Base-by-base conservation (phyloP, 2,888 invertebrate genomes). In the Ceratothoa steindachneri region DNA sequence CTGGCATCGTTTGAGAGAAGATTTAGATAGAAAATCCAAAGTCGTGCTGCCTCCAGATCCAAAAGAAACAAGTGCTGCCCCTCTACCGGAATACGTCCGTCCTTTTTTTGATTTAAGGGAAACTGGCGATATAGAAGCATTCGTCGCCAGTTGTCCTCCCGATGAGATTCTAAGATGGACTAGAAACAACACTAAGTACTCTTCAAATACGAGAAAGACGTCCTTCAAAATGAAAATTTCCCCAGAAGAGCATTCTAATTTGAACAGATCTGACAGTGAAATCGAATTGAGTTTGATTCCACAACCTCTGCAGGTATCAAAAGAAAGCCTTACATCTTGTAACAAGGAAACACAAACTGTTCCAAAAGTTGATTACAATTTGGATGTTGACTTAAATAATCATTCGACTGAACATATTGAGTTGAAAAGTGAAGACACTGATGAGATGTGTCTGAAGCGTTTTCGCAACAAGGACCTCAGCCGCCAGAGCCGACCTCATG, bases 101-200 rank as follows among this genome's bases (percentile, higher is more conserved):
- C 77, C 77, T 15, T 77, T 73, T 69, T 30, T 69, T 31, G 30
- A 73, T 9, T 66, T 77, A 31, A 71, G 65, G 65, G 77, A 77
- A 68, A 71, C 77, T 22, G 77, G 77, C 24, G 64, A 77, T 60
- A 22, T 77, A 22, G 69, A 71, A 7, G 53, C 67, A 28, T 77
- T 77, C 30, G 55, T 73, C 30, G 73, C 52, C 19, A 75, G 53
- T 28, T 60, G 27, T 24, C 1, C 27, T 22, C 19, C 19, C 12
- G 24, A n/a, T 51, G 19, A 51, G 19, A 51, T 19, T 51, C 52
- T n/a, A 1, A 51, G 19, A n/a, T 51, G 19, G 15, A 19, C 19
- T 51, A 51, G 19, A 51, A 19, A 51, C n/a, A 51, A 1, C 52
- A 15, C 15, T 2, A 51, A 51, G 19, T 51, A n/a, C n/a, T n/a